Evolutionary conservation across 2,113 vertebrate genomes (phyloP).

Genomic region (Xenotilapia longispinis): DNA sequence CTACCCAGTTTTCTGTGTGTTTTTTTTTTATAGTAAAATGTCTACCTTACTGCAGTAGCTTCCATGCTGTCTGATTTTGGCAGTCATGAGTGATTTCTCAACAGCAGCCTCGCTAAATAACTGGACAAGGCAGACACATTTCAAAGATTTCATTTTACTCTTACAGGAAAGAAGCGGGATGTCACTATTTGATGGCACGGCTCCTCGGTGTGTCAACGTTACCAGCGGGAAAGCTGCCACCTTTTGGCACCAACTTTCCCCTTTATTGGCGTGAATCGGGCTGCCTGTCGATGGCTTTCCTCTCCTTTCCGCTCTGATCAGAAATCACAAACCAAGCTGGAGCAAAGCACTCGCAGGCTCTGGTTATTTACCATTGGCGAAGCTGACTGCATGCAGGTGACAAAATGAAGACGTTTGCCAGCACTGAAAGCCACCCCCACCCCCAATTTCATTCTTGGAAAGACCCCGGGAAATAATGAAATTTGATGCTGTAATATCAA

Average conservation of each 20-base stretch:
- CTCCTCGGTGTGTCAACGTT: slow-evolving; percentile 26
- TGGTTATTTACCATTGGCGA: neutral
- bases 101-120: slow-evolving; percentile 27
- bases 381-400: neutral
- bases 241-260: neutral
- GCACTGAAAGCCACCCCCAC: neutral
- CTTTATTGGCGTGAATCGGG: neutral
- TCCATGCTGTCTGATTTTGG: neutral
- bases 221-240: slow-evolving; percentile 5
- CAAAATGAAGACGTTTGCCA: neutral
- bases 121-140: slow-evolving; percentile 4
- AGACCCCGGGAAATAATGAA: neutral
- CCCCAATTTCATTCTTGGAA: neutral
- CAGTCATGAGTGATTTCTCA: neutral
- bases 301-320: neutral
- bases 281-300: neutral
- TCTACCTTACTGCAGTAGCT: neutral
- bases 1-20: neutral
- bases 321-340: neutral
- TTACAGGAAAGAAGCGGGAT: slow-evolving; percentile 4
- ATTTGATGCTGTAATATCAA: slow-evolving; percentile 4
- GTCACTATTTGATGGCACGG: slow-evolving; percentile 11
- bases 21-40: neutral
- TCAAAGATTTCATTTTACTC: slow-evolving; percentile 33
- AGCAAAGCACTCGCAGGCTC: neutral